phyloP scores from a whole-genome alignment of 2,113 vertebrate species.

The Siphamia tubifer region DNA sequence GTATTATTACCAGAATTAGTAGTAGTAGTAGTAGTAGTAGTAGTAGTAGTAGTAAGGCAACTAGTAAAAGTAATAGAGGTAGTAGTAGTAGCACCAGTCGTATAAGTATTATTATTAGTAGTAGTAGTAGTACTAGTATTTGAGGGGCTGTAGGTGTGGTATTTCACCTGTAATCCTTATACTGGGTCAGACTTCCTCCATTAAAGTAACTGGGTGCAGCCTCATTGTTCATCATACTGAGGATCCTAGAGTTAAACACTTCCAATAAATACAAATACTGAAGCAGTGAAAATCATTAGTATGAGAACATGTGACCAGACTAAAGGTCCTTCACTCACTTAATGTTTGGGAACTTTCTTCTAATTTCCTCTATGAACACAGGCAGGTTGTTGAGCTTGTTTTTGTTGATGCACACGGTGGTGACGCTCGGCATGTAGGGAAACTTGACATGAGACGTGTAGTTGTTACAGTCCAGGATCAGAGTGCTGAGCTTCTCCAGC shows the following conservation, averaged over 20 bases:
- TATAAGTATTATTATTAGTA: slow-evolving; percentile 15
- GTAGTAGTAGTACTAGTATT: no score
- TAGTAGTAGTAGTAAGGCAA: no score
- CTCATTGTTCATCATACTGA: slow-evolving; percentile 85
- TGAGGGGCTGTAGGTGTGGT: no score
- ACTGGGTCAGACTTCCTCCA: slow-evolving; percentile 76
- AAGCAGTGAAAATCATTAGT: neutral
- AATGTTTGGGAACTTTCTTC: slow-evolving; percentile 77
- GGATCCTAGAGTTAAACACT: slow-evolving; percentile 57
- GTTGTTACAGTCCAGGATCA: slow-evolving; percentile 81
- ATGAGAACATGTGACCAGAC: neutral
- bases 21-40: no score
- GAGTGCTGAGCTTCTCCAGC: slow-evolving; percentile 77
- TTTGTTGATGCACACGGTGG: slow-evolving; percentile 80
- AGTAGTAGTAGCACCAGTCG: no score
- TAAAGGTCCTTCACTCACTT: slow-evolving; percentile 53
- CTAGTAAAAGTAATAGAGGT: no score
- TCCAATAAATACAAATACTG: no score
- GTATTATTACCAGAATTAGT: no score
- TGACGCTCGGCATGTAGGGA: slow-evolving; percentile 78
- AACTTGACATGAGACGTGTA: slow-evolving; percentile 81
- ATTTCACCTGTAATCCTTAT: slow-evolving; percentile 80
- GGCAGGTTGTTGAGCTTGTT: slow-evolving; percentile 81
- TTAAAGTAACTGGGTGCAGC: slow-evolving; percentile 83
- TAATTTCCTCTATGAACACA: slow-evolving; percentile 76